A percentile compares a stretch with the other conserved stretches of the same genome.
Evolutionary conservation across 2,113 vertebrate genomes (phyloP).

Genomic region (Nothocercus julius): DNA sequence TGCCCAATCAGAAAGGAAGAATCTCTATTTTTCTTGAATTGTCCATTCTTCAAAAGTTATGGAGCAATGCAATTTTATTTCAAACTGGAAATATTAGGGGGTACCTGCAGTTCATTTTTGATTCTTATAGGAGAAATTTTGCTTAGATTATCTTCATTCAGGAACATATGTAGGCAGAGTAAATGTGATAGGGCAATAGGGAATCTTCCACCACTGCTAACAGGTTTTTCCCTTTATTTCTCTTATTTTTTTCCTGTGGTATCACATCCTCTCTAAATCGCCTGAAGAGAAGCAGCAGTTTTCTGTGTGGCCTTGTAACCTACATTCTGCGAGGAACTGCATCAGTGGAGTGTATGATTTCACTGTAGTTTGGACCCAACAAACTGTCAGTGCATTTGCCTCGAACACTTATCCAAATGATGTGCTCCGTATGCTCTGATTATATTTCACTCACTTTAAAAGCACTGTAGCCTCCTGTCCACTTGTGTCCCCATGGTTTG

Average conservation of each 20-base stretch:
- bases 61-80: neutral
- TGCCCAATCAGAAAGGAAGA: constrained; percentile 39
- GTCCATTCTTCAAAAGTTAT: neutral
- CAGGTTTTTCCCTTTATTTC: neutral
- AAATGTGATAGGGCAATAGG: neutral
- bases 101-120: neutral
- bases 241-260: neutral
- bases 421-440: neutral
- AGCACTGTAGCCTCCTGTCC: neutral
- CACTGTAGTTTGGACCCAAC: neutral
- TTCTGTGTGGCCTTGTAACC: neutral
- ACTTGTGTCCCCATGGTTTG: neutral
- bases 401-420: neutral
- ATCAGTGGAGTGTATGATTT: neutral
- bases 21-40: constrained; percentile 38
- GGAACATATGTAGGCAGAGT: neutral
- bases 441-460: neutral
- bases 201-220: neutral
- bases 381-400: neutral
- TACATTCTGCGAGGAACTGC: neutral
- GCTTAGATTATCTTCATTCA: neutral
- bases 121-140: neutral
- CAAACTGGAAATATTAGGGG: neutral
- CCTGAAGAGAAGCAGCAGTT: neutral
- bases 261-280: neutral